Evolutionary conservation across 2,113 vertebrate genomes (phyloP), one percentile per base, ranked within the genome.

Genomic region (Chelonoidis abingdonii): DNA sequence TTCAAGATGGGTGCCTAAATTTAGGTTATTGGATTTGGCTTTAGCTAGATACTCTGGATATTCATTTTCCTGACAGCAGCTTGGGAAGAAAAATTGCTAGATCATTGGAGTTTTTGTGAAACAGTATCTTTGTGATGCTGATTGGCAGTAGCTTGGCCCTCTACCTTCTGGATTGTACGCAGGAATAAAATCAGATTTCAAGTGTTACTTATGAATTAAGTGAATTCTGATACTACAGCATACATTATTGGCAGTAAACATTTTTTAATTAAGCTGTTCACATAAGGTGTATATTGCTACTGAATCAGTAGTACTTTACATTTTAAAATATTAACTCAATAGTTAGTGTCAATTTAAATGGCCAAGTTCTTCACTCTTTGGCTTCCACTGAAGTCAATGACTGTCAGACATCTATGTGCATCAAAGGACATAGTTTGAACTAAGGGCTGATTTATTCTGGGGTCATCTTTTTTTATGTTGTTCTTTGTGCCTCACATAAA

Each of bases 221-320:
- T 35, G 4, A 27, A 86, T 52, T 9, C 41, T 78, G 49, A 49
- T 88, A 27, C 89, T 95, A 89, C 27, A 81, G 25, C 38, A 65
- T 87, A 57, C 86, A 59, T 47, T 87, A 27, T 88, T 88, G 2
- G 79, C 19, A 17, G 19, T 72, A 21, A 62, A 69, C 44, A 41
- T 84, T 83, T 62, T 54, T 89, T 5, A 89, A 27, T 86, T 92
- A 38, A 84, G 83, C 78, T 95, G 82, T 93, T 89, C 88, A 88
- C 79, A 65, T 75, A 59, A 35, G 56, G 52, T 10, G 16, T 87
- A 4, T 81, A 8, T 91, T 97, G 62, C 53, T 90, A 6, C 47
- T 62, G 53, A 41, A 72, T 92, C 14, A 88, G 89, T 76, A 89
- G 56, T 94, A 95, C 49, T 88, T 91, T 27, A 50, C 80, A 86